Base-by-base conservation (phyloP, 2,888 invertebrate genomes). In the Cantharis lateralis region DNA sequence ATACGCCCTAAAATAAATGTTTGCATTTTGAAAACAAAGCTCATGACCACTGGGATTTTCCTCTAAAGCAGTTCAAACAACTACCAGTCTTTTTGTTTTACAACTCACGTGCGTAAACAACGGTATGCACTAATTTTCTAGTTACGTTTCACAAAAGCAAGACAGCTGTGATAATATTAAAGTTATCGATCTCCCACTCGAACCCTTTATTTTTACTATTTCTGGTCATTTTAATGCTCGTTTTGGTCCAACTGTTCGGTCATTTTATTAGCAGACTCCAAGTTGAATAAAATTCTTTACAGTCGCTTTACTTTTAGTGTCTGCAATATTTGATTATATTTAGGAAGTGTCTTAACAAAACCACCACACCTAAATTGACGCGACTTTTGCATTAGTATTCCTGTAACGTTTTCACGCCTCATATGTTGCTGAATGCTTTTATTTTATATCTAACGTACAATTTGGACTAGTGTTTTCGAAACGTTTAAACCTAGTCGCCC, bases 31-130 rank as follows among this genome's bases (percentile, higher is more conserved):
- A 68, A 63, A 62, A 70, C 73, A 70, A 74, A 70, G 74, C 74
- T 74, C 70, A 64, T 74, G 74, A 74, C 74, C 74, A 64, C 63
- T 63, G 74, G 74, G 74, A 74, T 64, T 74, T 70, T 68, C 70
- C 62, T 24, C 63, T 70, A 62, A 63, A 70, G 69, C 74, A 69
- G 71, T 24, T 62, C 62, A 62, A 62, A 64, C 32, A 71, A 70
- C 70, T 64, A 15, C 61, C 48, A 64, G 64, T 62, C 70, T 74
- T 74, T 70, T 74, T 70, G 70, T 70, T 64, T 69, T 66, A 66
- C 64, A 66, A 66, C 64, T 66, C 64, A 66, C 64, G 64, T 66
- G 24, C 24, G 13, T 24, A 66, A 66, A 66, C 24, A 66, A 66
- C 18, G 24, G 24, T 66, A 66, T 66, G 64, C 20, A 26, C 69